Percentiles rank a stretch among this genome's conserved stretches.
These are phyloP conservation scores for Enteromius radiatus DNA, from an alignment of 2,797 vertebrate genomes.

Conservation along the genomic window DNA sequence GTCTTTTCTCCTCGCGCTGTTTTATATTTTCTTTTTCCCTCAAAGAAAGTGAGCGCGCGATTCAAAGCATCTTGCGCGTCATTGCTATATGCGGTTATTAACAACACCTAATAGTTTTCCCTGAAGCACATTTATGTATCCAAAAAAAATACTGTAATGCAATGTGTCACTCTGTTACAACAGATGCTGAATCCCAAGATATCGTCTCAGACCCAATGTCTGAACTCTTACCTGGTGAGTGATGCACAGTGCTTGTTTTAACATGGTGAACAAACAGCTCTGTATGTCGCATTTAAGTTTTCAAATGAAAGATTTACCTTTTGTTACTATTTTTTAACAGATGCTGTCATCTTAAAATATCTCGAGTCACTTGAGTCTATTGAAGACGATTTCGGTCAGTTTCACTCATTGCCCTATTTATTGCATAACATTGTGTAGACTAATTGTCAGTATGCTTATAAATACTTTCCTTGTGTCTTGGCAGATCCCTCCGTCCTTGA, in stretches of 20 bases:
- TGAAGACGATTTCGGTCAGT: slow-evolving; percentile 52
- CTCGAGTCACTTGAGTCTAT: slow-evolving; percentile 13
- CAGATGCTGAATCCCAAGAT: slow-evolving; percentile 26
- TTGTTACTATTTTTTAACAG: neutral
- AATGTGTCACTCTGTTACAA: neutral
- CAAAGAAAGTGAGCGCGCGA: neutral
- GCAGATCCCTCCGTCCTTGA: slow-evolving; percentile 37
- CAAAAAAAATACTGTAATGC: neutral
- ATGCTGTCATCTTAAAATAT: neutral
- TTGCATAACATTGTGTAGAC: neutral
- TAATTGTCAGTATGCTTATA: neutral
- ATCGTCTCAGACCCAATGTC: neutral
- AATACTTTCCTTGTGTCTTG: neutral
- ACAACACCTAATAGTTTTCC: neutral
- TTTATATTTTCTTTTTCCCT: neutral
- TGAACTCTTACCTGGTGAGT: slow-evolving; percentile 34
- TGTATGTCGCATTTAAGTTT: neutral
- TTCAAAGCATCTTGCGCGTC: neutral
- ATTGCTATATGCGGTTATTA: neutral
- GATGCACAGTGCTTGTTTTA: neutral
- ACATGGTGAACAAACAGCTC: neutral
- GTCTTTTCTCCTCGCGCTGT: neutral
- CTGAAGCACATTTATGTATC: neutral
- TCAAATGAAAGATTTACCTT: neutral
- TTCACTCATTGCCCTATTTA: neutral